Percentiles rank a stretch among this genome's conserved stretches.
These are phyloP conservation scores for Macrosiphum euphorbiae DNA, from an alignment of 2,888 invertebrate genomes.

Conservation along the genomic window DNA sequence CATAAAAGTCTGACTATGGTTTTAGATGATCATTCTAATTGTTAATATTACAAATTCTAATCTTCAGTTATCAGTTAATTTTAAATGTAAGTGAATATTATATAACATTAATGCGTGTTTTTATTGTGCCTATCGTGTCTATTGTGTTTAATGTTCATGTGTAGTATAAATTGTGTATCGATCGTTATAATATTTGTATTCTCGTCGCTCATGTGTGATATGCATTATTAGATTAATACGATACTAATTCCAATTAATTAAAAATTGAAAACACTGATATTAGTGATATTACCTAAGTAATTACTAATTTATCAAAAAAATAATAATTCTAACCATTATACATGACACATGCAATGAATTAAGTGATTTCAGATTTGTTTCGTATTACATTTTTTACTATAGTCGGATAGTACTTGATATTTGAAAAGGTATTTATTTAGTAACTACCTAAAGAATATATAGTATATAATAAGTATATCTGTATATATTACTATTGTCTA, in stretches of 20 bases:
- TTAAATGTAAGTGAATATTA: background rate
- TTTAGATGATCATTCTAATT: background rate
- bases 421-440: too few species aligned
- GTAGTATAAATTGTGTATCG: background rate
- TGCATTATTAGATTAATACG: background rate
- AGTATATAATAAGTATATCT: background rate
- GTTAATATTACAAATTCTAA: background rate
- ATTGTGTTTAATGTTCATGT: background rate
- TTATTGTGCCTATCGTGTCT: background rate
- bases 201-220: background rate
- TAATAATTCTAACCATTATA: background rate
- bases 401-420: too few species aligned
- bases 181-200: background rate
- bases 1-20: too few species aligned
- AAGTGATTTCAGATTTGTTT: background rate
- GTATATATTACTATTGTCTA: too few species aligned
- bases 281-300: too few species aligned
- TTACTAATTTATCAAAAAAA: background rate
- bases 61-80: background rate
- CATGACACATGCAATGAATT: background rate
- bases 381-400: background rate
- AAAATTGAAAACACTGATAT: background rate
- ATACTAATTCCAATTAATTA: background rate
- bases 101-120: background rate
- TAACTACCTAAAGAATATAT: background rate